These are phyloP conservation scores for Pachypsylla venusta DNA, from an alignment of 1,140 invertebrate genomes.

Conservation along the genomic window DNA sequence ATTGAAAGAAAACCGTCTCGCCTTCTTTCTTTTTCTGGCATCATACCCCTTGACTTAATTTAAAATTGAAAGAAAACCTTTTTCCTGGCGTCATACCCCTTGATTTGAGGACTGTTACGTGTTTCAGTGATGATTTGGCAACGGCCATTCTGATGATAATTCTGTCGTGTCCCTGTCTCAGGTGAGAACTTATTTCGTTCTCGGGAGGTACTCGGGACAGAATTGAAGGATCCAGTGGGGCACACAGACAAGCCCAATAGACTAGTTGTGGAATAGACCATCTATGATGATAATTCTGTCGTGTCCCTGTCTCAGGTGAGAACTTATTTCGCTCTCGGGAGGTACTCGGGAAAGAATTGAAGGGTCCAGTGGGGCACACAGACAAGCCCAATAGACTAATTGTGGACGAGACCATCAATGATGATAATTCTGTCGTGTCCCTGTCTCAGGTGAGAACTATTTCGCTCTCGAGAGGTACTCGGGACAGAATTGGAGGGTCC, in stretches of 20 bases:
- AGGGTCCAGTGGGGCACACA: conserved; percentile 71
- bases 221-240: too few species aligned
- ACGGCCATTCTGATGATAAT: conserved; percentile 85
- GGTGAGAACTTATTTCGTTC: too few species aligned
- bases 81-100: neutral
- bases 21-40: too few species aligned
- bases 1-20: too few species aligned
- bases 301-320: conserved; percentile 80
- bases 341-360: too few species aligned
- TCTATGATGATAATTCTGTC: conserved; percentile 97
- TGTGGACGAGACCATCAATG: conserved; percentile 93
- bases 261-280: conserved; percentile 92
- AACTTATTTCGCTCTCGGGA: too few species aligned
- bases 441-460: conserved; percentile 68
- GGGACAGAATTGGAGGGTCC: neutral
- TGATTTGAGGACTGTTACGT: conserved; percentile 31
- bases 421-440: conserved; percentile 96
- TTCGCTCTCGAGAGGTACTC: neutral
- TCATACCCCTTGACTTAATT: too few species aligned
- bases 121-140: conserved; percentile 74
- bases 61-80: too few species aligned
- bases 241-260: conserved; percentile 94
- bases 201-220: too few species aligned
- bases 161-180: too few species aligned
- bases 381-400: conserved; percentile 94